Evolutionary conservation across 2,888 invertebrate genomes (phyloP), one percentile per base, ranked within the genome.

Genomic region (Eilema griseolum): DNA sequence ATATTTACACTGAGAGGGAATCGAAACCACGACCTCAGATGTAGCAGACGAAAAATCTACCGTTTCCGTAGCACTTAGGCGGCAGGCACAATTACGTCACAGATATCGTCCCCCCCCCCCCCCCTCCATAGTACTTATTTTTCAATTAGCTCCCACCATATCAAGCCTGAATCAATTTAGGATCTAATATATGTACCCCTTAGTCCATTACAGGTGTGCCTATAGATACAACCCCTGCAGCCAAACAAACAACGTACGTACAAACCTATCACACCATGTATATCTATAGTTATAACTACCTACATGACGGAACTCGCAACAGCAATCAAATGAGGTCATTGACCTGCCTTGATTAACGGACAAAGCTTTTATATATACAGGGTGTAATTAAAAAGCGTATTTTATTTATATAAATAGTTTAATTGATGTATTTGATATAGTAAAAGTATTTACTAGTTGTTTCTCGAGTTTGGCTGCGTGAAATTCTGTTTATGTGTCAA

Each of bases 281-380:
- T 24, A n/a, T n/a, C n/a, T n/a, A 7, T 41, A 68, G 33, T 52
- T 67, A 16, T 33, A 12, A n/a, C 28, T 41, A 52, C 8, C 12
- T 5, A 33, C 56, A 57, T 33, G 65, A 56, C 33, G 31, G 56
- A 31, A 65, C n/a, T 33, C 7, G n/a, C 62, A 61, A 33, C 62
- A 31, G 26, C 68, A 56, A 20, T 26, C 26, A 33, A 62, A 62
- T 62, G 8, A 68, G 68, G 61, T 68, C 68, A 68, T 37, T 68
- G 68, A 62, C 52, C 37, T 68, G 46, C 0, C 20, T 33, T 52
- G 26, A 23, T 31, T 26, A n/a, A 37, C 52, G n/a, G 41, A 28
- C 66, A 66, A 2, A 11, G 46, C 26, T 59, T 60, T 66, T 37
- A 28, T 12, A 12, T 41, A 12, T n/a, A 46, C 11, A n/a, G 8